Evolutionary conservation across 35 echinoderm and acorn worm species (phyloP).

Genomic region (Lytechinus variegatus): DNA sequence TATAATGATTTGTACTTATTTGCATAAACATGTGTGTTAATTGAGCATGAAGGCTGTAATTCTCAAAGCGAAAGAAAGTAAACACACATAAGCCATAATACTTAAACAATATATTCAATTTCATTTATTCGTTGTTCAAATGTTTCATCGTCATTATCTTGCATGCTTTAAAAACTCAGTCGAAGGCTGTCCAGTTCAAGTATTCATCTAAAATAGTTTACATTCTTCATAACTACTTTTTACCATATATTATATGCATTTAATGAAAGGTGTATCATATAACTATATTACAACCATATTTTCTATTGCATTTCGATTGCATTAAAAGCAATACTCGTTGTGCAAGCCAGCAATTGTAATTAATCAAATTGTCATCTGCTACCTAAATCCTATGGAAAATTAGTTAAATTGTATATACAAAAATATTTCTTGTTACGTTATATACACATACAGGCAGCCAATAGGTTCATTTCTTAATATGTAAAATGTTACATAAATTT

Average conservation of each 20-base stretch:
- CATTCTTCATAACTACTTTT: background rate
- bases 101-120: constrained; percentile 45
- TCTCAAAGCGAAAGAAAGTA: background rate
- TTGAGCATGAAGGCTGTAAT: background rate
- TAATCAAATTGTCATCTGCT: background rate
- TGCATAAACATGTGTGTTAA: background rate
- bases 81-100: background rate
- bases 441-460: constrained; percentile 39
- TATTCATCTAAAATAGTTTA: background rate
- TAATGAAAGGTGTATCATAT: background rate
- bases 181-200: constrained; percentile 21
- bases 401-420: constrained; percentile 9
- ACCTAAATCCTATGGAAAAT: background rate
- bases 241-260: background rate
- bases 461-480: background rate
- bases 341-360: background rate
- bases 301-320: constrained; percentile 1
- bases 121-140: constrained; percentile 43
- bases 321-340: background rate
- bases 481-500: background rate
- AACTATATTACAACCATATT: background rate
- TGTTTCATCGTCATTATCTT: constrained; percentile 10
- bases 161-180: constrained; percentile 21
- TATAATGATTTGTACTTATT: background rate
- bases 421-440: constrained; percentile 41